Evolutionary conservation across 2,888 invertebrate genomes (phyloP), one percentile per base, ranked within the genome.

Genomic region (Aethes cnicana): DNA sequence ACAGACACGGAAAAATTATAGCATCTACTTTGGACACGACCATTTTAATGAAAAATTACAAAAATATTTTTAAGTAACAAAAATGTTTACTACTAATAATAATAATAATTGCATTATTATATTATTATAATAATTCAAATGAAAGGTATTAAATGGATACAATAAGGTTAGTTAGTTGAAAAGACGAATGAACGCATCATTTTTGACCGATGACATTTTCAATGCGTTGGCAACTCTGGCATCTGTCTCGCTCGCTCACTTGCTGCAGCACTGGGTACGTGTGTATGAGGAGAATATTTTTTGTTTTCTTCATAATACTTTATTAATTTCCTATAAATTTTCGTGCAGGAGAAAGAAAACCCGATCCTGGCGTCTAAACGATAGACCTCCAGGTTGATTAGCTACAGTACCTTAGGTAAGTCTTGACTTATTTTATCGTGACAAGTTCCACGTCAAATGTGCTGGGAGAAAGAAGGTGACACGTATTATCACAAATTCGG

Each of bases 361-460:
- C 68, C 74, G 76, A 85, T 71, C 81, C 85, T 89, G 88, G 88
- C 88, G 79, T 73, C 78, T 70, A 73, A 77, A 76, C 77, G 73
- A 66, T 83, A 84, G 78, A 67, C 70, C 70, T 77, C 72, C 77
- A 77, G 87, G 66, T 84, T 78, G 88, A 87, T 87, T 81, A 64
- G 84, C 86, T 89, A 81, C 88, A 78, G 88, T 89, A 89, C 88
- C 69, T 77, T 76, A 67, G 86, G 88, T 89, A 66, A 80, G 84
- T 82, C 66, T 71, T 71, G 63, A 64, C 72, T 67, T 69, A 79
- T 77, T 79, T 73, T 76, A 64, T 68, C 63, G 63, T 66, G 72
- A 77, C 79, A 68, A 74, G 81, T 87, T 87, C 88, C 88, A 89
- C 89, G 89, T 89, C 89, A 89, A 88, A 87, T 84, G 84, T 83